Evolutionary conservation across 2,888 invertebrate genomes (phyloP).

Genomic region (Eupithecia insigniata): DNA sequence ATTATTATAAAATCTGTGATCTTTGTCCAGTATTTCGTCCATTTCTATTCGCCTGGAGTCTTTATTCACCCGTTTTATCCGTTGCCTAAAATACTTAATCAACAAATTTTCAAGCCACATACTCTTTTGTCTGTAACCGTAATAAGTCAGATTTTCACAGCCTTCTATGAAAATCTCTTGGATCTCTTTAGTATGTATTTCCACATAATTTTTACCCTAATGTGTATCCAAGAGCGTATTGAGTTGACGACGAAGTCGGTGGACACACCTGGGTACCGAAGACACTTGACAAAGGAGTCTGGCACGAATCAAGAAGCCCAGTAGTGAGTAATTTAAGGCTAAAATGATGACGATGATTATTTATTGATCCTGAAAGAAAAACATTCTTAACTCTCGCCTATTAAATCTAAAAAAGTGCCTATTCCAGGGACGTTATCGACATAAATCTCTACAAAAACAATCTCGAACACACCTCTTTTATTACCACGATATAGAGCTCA

Average conservation of each 20-base stretch:
- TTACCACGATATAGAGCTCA: conserved; percentile 4
- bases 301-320: neutral
- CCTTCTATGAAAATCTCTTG: neutral
- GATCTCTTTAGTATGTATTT: neutral
- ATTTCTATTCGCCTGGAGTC: too few relatives aligned
- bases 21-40: too few relatives aligned
- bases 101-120: too few relatives aligned
- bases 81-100: too few relatives aligned
- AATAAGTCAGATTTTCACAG: neutral
- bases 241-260: neutral
- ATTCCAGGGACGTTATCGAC: conserved; percentile 5
- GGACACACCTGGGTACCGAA: neutral
- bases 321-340: neutral
- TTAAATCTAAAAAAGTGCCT: conserved; percentile 11
- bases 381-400: neutral
- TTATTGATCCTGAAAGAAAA: neutral
- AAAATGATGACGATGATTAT: neutral
- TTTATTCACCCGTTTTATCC: too few relatives aligned
- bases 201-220: too few relatives aligned
- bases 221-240: too few relatives aligned
- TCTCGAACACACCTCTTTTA: conserved; percentile 20
- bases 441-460: conserved; percentile 14
- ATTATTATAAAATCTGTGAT: too few relatives aligned
- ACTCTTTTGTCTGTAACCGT: neutral
- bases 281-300: neutral